These are phyloP conservation scores for Megalops atlanticus DNA, from an alignment of 2,113 vertebrate genomes.

Conservation along the genomic window DNA sequence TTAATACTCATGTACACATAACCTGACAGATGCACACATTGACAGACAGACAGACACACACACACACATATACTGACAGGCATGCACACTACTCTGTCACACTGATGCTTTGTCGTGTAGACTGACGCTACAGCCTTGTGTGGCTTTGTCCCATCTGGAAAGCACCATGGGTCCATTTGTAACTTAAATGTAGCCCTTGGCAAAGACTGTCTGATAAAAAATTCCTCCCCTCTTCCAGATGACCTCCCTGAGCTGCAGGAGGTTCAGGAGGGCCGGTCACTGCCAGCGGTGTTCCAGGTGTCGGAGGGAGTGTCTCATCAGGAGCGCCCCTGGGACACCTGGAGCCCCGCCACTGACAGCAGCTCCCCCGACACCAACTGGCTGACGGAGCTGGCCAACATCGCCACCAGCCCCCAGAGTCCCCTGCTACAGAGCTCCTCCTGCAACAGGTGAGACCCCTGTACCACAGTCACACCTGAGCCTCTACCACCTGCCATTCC, in stretches of 20 bases:
- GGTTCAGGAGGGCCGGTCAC: slow-evolving; percentile 86
- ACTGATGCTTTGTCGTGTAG: too few species aligned
- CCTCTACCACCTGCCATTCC: not conserved
- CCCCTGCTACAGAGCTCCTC: slow-evolving; percentile 90
- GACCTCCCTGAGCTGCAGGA: slow-evolving; percentile 96
- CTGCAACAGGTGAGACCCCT: slow-evolving; percentile 79
- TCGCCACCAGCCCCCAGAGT: slow-evolving; percentile 95
- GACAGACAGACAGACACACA: too few species aligned
- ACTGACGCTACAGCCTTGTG: too few species aligned
- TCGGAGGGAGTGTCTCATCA: slow-evolving; percentile 87
- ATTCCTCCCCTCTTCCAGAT: slow-evolving; percentile 66
- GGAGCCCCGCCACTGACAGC: slow-evolving; percentile 77
- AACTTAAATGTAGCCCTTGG: too few species aligned
- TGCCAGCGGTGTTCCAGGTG: slow-evolving; percentile 82
- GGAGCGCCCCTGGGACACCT: slow-evolving; percentile 76
- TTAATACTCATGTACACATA: not conserved
- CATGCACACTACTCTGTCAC: too few species aligned
- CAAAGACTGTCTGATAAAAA: too few species aligned
- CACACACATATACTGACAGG: too few species aligned
- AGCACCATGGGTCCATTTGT: too few species aligned
- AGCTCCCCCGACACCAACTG: slow-evolving; percentile 83
- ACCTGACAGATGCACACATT: not conserved
- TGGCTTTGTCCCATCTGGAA: too few species aligned
- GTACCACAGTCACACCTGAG: too few species aligned
- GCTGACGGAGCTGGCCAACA: slow-evolving; percentile 94